Conservation (phyloP, 1,140 invertebrate species). For the Sycobia sp. region DNA sequence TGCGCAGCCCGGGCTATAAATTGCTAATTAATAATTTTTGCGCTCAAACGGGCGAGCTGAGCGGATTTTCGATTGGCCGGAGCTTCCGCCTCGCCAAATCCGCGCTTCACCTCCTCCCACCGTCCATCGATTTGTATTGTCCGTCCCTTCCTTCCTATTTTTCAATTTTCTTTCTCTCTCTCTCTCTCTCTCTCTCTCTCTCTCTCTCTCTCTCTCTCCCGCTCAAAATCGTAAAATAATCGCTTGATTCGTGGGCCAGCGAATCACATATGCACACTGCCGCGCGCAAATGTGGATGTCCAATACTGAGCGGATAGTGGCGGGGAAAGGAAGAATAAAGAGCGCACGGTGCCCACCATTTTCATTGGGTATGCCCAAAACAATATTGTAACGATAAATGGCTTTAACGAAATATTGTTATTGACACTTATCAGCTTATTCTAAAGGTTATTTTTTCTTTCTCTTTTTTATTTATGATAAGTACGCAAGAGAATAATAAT, state of each 20-base stretch:
- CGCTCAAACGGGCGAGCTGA: background rate
- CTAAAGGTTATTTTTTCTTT: background rate
- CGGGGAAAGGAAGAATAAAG: background rate
- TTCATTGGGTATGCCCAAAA: slow-evolving; percentile 8
- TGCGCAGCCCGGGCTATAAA: slow-evolving; percentile 16
- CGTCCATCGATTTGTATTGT: no score
- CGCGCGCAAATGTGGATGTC: background rate
- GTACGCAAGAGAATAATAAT: no score
- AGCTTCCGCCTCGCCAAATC: no score
- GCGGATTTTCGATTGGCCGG: slow-evolving; percentile 14
- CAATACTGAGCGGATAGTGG: background rate
- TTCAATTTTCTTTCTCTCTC: no score
- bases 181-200: background rate
- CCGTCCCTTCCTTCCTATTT: no score
- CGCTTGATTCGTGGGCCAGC: slow-evolving; percentile 8
- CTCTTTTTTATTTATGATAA: no score
- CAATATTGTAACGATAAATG: no score
- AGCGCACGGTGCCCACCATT: background rate
- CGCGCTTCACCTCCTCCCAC: no score
- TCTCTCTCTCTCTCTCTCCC: background rate
- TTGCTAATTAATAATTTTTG: slow-evolving; percentile 31
- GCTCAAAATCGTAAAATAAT: slow-evolving; percentile 1
- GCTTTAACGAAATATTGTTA: no score
- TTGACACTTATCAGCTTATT: background rate
- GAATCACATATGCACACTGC: background rate